Base-by-base conservation (phyloP, 92 coral and sea anemone genomes). In the Zoanthus gigantus region DNA sequence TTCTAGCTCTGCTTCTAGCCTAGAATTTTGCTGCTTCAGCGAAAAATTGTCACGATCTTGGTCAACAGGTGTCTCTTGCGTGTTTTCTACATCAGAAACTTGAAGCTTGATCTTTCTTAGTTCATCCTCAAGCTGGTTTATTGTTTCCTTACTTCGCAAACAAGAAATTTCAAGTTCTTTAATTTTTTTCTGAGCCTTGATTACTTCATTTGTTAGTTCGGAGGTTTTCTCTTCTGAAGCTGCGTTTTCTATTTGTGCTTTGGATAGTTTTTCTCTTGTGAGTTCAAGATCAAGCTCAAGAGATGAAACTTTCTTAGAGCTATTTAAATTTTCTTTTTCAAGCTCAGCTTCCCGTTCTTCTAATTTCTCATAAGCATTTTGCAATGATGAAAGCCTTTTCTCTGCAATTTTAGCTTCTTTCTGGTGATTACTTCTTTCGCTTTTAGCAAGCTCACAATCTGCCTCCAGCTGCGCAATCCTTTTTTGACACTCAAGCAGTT, bases 381-480 rank as follows among this genome's bases (percentile, higher is more conserved):
- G 96, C 58, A 91, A 72, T 14, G 87, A 73, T 12, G 92, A 88
- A 58, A 95, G 83, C 71, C 90, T 90, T 53, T 91, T 92, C 78
- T 95, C 90, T 46, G 90, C 53, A 74, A 85, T 87, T 52, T 80
- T 77, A 11, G 92, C 87, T 66, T 95, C 98, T 60, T 90, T 95
- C 69, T 81, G 92, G 0, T 90, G 85, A 77, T 93, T 95, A 32
- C 68, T 89, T 14, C 81, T 90, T 89, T 93, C 92, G 63, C 90
- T 86, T 72, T 93, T 91, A 48, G 78, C 66, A 34, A 92, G 85
- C 87, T 95, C 96, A 78, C 87, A 90, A 23, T 90, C 96, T 37
- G 99, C 97, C 65, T 95, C 95, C 23, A 91, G 52, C 53, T 92
- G 91, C 13, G 90, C 89, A 63, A 87, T 16, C 78, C 88, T 87